Evolutionary conservation across 2,888 invertebrate species (phyloP).

Genomic region (Prionchulus punctatus): DNA sequence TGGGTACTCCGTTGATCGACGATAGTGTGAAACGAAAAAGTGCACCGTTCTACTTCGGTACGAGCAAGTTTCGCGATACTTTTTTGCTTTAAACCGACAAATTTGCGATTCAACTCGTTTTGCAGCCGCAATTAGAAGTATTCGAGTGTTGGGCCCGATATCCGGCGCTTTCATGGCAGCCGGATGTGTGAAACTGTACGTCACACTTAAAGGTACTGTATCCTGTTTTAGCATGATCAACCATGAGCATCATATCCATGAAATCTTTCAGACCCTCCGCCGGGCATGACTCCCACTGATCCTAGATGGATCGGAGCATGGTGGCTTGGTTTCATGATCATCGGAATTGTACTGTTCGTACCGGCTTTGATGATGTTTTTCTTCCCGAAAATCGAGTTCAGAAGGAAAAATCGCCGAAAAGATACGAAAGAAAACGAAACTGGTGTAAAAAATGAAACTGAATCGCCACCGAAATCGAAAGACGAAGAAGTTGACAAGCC

Average conservation of each 20-base stretch:
- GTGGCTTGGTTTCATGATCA: not conserved
- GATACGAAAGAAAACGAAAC: too few species aligned
- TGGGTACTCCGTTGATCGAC: conserved; percentile 29
- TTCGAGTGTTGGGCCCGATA: not conserved
- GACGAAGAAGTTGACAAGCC: too few species aligned
- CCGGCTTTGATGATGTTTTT: not conserved
- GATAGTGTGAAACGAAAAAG: conserved; percentile 30
- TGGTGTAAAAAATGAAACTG: too few species aligned
- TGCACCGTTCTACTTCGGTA: conserved; percentile 29
- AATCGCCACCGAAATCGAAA: too few species aligned
- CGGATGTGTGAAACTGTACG: not conserved
- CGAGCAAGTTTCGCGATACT: too few species aligned
- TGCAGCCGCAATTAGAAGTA: not conserved
- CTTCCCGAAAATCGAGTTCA: too few species aligned
- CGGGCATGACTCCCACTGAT: not conserved
- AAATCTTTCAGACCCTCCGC: not conserved
- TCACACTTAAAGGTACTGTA: not conserved
- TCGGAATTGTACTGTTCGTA: not conserved
- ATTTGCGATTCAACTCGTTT: too few species aligned
- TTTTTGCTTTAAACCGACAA: too few species aligned
- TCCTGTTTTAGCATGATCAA: too few species aligned
- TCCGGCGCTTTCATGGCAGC: not conserved
- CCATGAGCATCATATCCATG: too few species aligned
- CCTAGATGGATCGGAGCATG: not conserved
- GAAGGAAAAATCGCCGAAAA: too few species aligned